A percentile compares a stretch with the other conserved stretches of the same genome.
Evolutionary conservation across 2,888 invertebrate species (phyloP).

Genomic region (Drosophila longiperda): DNA sequence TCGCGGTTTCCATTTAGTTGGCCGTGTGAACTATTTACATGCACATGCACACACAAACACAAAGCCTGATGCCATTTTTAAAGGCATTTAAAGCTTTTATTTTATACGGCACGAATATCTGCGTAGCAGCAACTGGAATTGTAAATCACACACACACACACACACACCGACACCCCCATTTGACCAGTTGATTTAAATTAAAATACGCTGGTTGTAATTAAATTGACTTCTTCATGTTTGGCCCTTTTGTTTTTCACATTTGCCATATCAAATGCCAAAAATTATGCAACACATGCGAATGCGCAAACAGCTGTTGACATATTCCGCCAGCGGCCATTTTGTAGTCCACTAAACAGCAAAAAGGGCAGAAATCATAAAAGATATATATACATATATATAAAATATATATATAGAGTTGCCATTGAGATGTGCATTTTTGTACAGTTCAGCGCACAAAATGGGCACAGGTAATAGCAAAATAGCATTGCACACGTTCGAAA

Average conservation of each 20-base stretch:
- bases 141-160: conserved; percentile 45
- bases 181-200: conserved; percentile 63
- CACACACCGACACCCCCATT: conserved; percentile 8
- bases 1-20: conserved; percentile 67
- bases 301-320: conserved; percentile 70
- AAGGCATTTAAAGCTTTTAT: conserved; percentile 55
- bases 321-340: conserved; percentile 64
- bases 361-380: conserved; percentile 32
- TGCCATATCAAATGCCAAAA: conserved; percentile 53
- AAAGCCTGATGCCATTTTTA: conserved; percentile 34
- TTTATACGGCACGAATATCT: conserved; percentile 32
- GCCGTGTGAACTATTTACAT: conserved; percentile 72
- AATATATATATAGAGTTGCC: conserved; percentile 13
- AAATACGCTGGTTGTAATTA: conserved; percentile 63
- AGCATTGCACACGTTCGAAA: background rate
- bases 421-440: conserved; percentile 69
- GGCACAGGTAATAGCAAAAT: background rate
- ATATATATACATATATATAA: background rate
- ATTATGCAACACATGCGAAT: conserved; percentile 58
- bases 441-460: conserved; percentile 54
- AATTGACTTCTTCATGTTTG: conserved; percentile 65
- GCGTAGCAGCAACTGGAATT: conserved; percentile 34
- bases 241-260: conserved; percentile 25
- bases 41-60: conserved; percentile 30
- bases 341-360: conserved; percentile 41